Evolutionary conservation across 2,888 invertebrate genomes (phyloP), one percentile per base, ranked within the genome.

Genomic region (Xylocampa areola): DNA sequence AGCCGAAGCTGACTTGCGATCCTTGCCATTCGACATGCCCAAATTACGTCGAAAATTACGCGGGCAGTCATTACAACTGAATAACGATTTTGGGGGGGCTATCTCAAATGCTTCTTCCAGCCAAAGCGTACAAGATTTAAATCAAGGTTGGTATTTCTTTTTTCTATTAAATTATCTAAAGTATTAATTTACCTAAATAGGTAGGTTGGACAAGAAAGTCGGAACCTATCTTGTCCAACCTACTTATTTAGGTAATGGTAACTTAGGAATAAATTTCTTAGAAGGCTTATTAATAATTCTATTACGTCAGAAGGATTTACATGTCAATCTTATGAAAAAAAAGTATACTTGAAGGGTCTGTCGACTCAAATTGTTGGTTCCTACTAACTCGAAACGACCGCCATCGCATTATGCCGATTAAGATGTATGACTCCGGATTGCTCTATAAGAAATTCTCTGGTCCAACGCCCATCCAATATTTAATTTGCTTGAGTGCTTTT

Each of bases 1-100:
- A 79, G 96, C 96, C 48, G 97, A 97, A 70, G 96, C 97, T 35
- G 97, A 98, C 84, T 91, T 97, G 45, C 95, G 96, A 66, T 96
- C 98, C 84, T 94, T 98, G 82, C 98, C 98, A 52, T 98, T 98
- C 86, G 98, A 98, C 86, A 98, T 98, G 98, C 98, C 98, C 23
- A 98, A 98, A 89, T 91, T 98, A 54, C 94, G 97, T 63, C 94
- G 97, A 47, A 95, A 97, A 67, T 89, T 97, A 76, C 95, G 97
- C 68, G 96, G 96, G 65, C 92, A 94, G 63, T 94, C 94, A 1
- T 75, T 94, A 61, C 94, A 95, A 78, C 95, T 96, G 74, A 96
- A 95, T 58, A 91, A 86, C 72, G 94, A 94, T 59, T 97, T 97
- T 81, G 96, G 96, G 55, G 95, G 95, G 79, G 96, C 95, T 66